phyloP scores from a whole-genome alignment of 2,113 vertebrate genomes.

The Epinephelus cyanopodus region DNA sequence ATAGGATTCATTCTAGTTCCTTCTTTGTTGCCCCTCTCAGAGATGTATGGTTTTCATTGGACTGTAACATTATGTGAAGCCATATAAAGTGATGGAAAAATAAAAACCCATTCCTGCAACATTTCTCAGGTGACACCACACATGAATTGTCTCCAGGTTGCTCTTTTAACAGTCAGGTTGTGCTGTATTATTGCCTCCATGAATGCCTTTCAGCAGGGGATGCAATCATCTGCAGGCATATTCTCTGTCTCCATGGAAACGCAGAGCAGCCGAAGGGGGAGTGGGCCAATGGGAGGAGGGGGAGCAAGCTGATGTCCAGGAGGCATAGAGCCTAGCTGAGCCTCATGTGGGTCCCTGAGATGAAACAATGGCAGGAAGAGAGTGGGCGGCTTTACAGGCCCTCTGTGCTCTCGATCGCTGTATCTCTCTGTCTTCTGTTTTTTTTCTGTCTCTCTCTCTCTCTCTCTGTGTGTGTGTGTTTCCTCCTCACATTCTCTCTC shows the following conservation, averaged over 20 bases:
- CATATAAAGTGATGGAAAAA: not conserved
- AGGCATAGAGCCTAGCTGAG: conserved; percentile 21
- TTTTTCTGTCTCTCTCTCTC: conserved; percentile 12
- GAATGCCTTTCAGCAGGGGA: conserved; percentile 45
- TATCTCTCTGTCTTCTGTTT: not conserved
- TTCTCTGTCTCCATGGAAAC: conserved; percentile 77
- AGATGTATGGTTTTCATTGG: not conserved
- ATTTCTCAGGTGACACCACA: not conserved
- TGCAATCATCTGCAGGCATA: conserved; percentile 60
- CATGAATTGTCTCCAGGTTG: not conserved
- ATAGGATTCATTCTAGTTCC: not conserved
- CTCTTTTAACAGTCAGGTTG: conserved; percentile 16
- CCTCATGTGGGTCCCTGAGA: conserved; percentile 63
- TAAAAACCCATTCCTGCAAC: too few relatives aligned
- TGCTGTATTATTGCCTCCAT: conserved; percentile 20
- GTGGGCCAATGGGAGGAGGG: conserved; percentile 31
- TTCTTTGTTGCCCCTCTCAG: not conserved
- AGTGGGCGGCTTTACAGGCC: conserved; percentile 61
- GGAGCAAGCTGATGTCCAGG: conserved; percentile 42
- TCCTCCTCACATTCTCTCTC: conserved; percentile 17
- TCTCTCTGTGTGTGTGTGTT: not conserved
- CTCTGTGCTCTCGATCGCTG: conserved; percentile 51
- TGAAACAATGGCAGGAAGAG: conserved; percentile 85
- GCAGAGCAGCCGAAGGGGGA: conserved; percentile 45
- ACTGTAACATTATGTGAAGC: not conserved